Evolutionary conservation across 2,888 invertebrate genomes (phyloP), one percentile per base, ranked within the genome.

Genomic region (Cerastis leucographa): DNA sequence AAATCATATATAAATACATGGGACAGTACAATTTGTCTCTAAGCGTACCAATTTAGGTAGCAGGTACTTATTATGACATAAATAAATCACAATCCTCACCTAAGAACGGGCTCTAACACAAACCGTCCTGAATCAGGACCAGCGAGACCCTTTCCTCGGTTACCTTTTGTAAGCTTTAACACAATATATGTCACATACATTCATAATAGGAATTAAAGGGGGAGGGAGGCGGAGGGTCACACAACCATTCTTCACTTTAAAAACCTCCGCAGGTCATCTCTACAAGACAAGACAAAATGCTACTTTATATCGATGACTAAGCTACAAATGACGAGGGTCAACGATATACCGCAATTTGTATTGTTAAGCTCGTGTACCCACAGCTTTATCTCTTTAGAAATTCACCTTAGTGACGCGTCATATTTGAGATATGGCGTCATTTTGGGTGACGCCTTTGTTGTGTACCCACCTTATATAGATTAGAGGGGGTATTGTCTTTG

Each of bases 371-470:
- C 71, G 79, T 87, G 77, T 85, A 68, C 78, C 66, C 70, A 44
- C 69, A 61, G 78, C 83, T 80, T 84, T 88, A 89, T 88, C 78
- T 87, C 87, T 89, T 85, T 89, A 87, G 86, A 88, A 88, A 84
- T 86, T 86, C 85, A 85, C 84, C 89, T 88, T 85, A 80, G 81
- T 79, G 81, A 80, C 74, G 44, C 72, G 78, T 88, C 87, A 86
- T 81, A 86, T 83, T 82, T 83, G 83, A 85, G 80, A 80, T 85
- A 80, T 85, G 74, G 77, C 81, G 83, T 81, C 79, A 74, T 75
- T 86, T 86, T 77, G 71, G 74, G 73, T 62, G 77, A 75, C 72
- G 84, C 76, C 80, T 83, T 80, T 85, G 77, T 86, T 80, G 83
- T 74, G 78, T 85, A 79, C 75, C 80, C 51, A 81, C 82, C 77